Base-by-base conservation (phyloP, 1,140 invertebrate genomes). In the Saxidomus purpurata region DNA sequence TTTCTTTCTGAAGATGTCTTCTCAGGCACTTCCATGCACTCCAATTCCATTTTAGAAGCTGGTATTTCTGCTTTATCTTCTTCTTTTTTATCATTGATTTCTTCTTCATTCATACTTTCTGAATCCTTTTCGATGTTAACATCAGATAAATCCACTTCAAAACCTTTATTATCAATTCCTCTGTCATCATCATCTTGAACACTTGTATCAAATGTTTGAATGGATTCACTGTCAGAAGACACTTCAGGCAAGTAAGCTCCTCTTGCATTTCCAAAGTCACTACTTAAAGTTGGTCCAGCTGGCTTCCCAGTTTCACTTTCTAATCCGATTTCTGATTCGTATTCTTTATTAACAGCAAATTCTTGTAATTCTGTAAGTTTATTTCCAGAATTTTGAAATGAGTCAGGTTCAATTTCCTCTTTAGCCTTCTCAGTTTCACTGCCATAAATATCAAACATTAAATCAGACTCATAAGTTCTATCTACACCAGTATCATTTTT, bases 61-160 rank as follows among this genome's bases (percentile, higher is more conserved):
- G 43, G 43, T 43, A 28, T 59, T 9, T 25, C 25, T 59, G 25
- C 55, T 9, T n/a, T 19, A 59, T 22, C 3, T 59, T 59, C 55
- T 22, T 59, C 22, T 9, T 19, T 59, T 59, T 25, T 19, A 59
- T 9, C 6, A 59, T 59, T 19, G 22, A 22, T n/a, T n/a, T 59
- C 25, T 59, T 74, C 69, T 47, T 74, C 34, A 74, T 22, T 28
- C 76, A 79, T 79, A 38, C 76, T 79, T 52, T 79, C 76, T 49
- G 76, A 79, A 38, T 79, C 76, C 34, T 79, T 79, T 28, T 49
- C 47, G 25, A 79, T 79, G 43, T 25, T 79, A 55, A 79, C 43
- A 52, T 79, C 76, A 79, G 69, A 74, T 28, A 63, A n/a, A 63
- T n/a, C n/a, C 3, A n/a, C 3, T 28, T 28, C 59, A 63, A 63